These are phyloP conservation scores for Eupithecia centaureata DNA, from an alignment of 2,888 invertebrate genomes.

Conservation along the genomic window DNA sequence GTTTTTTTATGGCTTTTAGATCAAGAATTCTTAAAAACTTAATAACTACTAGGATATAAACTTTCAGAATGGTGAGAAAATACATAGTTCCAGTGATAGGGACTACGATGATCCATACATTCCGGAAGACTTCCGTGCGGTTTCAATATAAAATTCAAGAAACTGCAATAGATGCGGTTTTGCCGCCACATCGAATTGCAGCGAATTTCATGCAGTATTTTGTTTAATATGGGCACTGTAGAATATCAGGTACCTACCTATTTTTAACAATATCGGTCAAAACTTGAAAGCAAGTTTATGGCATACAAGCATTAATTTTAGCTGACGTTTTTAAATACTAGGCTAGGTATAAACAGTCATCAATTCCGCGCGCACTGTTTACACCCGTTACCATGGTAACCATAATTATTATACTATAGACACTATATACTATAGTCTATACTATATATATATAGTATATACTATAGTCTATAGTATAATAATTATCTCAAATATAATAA, in stretches of 20 bases:
- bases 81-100: constrained; percentile 51
- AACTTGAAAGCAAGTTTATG: background rate
- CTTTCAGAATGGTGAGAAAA: background rate
- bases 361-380: too few species aligned
- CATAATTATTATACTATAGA: too few species aligned
- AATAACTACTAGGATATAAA: background rate
- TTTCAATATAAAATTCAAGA: constrained; percentile 55
- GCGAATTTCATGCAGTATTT: constrained; percentile 60
- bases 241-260: background rate
- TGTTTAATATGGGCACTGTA: constrained; percentile 54
- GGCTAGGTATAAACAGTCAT: too few species aligned
- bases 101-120: constrained; percentile 53
- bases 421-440: too few species aligned
- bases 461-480: too few species aligned
- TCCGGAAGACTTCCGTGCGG: constrained; percentile 53
- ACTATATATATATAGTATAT: too few species aligned
- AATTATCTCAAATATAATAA: too few species aligned
- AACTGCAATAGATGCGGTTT: constrained; percentile 67
- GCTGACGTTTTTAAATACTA: too few species aligned
- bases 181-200: constrained; percentile 59
- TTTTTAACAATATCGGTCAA: background rate
- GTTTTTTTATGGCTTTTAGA: too few species aligned
- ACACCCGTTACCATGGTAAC: too few species aligned
- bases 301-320: background rate
- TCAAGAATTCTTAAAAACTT: background rate